A percentile compares a stretch with the other conserved stretches of the same genome.
phyloP scores from a whole-genome alignment of 2,113 vertebrate species.

The Myiopsitta monachus region DNA sequence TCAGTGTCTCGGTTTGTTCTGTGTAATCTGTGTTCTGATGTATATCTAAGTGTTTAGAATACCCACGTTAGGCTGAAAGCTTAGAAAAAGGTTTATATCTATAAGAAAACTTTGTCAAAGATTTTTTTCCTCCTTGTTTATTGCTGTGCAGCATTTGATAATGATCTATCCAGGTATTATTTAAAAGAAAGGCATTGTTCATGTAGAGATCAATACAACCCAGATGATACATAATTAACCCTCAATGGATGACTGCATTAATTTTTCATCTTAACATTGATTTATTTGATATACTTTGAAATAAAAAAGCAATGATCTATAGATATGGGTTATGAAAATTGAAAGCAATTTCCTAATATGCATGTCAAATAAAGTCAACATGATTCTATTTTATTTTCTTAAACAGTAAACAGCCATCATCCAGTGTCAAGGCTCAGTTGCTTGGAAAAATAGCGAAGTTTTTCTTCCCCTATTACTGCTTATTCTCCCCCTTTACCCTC shows the following conservation, averaged over 20 bases:
- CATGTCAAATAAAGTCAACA: conserved; percentile 11
- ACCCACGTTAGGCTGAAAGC: neutral
- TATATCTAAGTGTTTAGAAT: conserved; percentile 16
- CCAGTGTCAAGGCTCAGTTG: conserved; percentile 7
- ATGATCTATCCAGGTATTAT: conserved; percentile 19
- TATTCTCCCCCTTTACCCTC: neutral
- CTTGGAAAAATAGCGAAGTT: neutral
- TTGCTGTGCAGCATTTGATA: conserved; percentile 34
- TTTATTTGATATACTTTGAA: conserved; percentile 52
- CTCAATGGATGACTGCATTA: neutral
- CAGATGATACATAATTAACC: conserved; percentile 43
- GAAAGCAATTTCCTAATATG: conserved; percentile 39
- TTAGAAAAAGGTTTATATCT: neutral
- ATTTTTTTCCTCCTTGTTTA: neutral
- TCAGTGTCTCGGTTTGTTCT: neutral
- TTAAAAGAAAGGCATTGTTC: conserved; percentile 34
- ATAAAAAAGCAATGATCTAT: conserved; percentile 46
- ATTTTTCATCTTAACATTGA: conserved; percentile 60
- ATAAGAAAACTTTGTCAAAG: conserved; percentile 4
- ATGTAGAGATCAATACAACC: conserved; percentile 23
- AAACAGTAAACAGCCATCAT: neutral
- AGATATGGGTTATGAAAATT: neutral
- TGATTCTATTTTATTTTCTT: conserved; percentile 33
- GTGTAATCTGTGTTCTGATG: neutral
- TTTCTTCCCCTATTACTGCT: conserved; percentile 1